Percentiles rank a stretch among this genome's conserved stretches.
Evolutionary conservation across 2,797 vertebrate species (phyloP).

Genomic region (Steatocranus sp.): DNA sequence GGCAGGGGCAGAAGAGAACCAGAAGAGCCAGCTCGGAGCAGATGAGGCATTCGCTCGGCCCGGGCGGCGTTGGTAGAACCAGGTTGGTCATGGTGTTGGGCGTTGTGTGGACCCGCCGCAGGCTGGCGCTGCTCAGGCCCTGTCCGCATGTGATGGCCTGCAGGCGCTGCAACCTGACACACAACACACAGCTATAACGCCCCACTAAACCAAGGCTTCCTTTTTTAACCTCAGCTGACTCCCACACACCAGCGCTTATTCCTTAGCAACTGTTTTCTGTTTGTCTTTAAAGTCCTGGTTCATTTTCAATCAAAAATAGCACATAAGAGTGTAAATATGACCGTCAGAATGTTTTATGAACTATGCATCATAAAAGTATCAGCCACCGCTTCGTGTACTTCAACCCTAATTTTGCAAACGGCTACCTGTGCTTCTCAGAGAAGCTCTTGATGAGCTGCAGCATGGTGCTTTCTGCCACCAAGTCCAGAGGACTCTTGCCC

Average conservation of each 20-base stretch:
- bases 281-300: neutral
- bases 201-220: neutral
- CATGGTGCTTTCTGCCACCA: constrained; percentile 80
- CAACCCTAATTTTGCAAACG: neutral
- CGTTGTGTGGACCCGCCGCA: constrained; percentile 85
- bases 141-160: constrained; percentile 76
- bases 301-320: neutral
- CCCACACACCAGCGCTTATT: neutral
- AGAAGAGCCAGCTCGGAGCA: constrained; percentile 93
- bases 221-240: neutral
- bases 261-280: neutral
- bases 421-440: constrained; percentile 90
- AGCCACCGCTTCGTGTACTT: neutral
- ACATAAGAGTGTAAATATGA: neutral
- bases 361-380: neutral
- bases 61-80: constrained; percentile 73
- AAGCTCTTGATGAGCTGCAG: constrained; percentile 88
- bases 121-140: constrained; percentile 73
- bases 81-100: constrained; percentile 96
- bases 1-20: constrained; percentile 91
- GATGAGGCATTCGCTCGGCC: constrained; percentile 93
- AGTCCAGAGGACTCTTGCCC: constrained; percentile 89
- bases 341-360: neutral
- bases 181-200: neutral
- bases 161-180: constrained; percentile 76